Percentiles rank a stretch among this genome's conserved stretches.
Evolutionary conservation across 2,113 vertebrate genomes (phyloP).

Genomic region (Nothobranchius furzeri): DNA sequence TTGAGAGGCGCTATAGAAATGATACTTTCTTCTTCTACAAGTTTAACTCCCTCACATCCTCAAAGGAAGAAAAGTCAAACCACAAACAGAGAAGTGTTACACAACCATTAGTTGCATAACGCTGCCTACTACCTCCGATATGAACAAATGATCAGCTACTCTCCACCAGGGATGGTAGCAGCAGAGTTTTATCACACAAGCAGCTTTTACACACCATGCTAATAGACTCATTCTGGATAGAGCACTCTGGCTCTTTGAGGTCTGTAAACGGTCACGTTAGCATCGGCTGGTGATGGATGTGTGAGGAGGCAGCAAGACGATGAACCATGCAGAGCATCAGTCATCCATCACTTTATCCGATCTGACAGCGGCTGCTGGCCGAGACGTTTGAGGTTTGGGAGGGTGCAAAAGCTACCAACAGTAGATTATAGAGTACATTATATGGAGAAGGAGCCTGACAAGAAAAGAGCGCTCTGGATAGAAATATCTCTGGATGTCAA

Average conservation of each 20-base stretch:
- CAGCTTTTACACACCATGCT: not conserved
- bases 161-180: constrained; percentile 9
- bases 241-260: not conserved
- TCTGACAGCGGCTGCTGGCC: constrained; percentile 41
- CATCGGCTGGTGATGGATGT: constrained; percentile 3
- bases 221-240: not conserved
- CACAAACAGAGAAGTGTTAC: constrained; percentile 64
- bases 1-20: too few species aligned
- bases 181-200: constrained; percentile 8
- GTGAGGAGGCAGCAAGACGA: not conserved
- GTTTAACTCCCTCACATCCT: constrained; percentile 58
- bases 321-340: constrained; percentile 20
- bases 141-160: constrained; percentile 39
- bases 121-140: constrained; percentile 38
- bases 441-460: constrained; percentile 6
- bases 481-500: constrained; percentile 26
- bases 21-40: not conserved
- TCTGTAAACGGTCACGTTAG: not conserved
- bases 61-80: constrained; percentile 64
- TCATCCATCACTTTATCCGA: constrained; percentile 31
- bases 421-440: constrained; percentile 55
- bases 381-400: constrained; percentile 19
- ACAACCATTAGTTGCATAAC: constrained; percentile 70
- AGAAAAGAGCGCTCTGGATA: constrained; percentile 12
- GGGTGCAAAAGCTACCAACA: constrained; percentile 12